A percentile compares a stretch with the other conserved stretches of the same genome.
Conservation (phyloP, 2,888 invertebrate species). For the Buathra laborator region DNA sequence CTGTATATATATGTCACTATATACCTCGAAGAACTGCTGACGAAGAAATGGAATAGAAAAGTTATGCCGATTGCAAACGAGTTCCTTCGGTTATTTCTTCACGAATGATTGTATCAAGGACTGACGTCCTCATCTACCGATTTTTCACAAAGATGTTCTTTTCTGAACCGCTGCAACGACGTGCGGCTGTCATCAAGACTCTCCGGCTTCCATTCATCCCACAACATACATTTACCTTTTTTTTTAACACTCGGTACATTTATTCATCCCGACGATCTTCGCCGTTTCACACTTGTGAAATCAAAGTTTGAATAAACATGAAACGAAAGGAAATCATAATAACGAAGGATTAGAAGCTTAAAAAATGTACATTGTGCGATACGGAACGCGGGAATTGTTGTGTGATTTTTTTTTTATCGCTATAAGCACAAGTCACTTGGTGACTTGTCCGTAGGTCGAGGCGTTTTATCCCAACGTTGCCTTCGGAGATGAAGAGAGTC, state of each 20-base stretch:
- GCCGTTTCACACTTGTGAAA: conserved; percentile 29
- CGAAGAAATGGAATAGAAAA: conserved; percentile 35
- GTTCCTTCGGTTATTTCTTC: conserved; percentile 23
- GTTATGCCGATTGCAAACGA: conserved; percentile 10
- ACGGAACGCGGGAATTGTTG: not conserved
- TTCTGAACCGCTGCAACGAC: not conserved
- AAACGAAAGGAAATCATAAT: conserved; percentile 55
- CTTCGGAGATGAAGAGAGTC: conserved; percentile 14
- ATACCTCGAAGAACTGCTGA: conserved; percentile 36
- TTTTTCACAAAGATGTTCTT: conserved; percentile 26
- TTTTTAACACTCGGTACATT: conserved; percentile 15
- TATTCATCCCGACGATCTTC: not conserved
- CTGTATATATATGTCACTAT: not conserved
- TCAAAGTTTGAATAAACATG: conserved; percentile 43
- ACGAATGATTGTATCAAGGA: conserved; percentile 33
- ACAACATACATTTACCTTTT: conserved; percentile 2
- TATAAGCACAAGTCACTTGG: conserved; percentile 65
- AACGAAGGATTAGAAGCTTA: conserved; percentile 62
- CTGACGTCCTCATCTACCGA: conserved; percentile 40
- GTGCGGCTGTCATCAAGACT: conserved; percentile 5
- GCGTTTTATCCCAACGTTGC: conserved; percentile 40
- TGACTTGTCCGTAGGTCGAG: conserved; percentile 30
- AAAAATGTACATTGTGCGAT: conserved; percentile 46
- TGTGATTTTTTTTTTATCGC: conserved; percentile 28
- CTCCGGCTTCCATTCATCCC: conserved; percentile 17